These are phyloP conservation scores for Eueremaeus valkanovi DNA, from an alignment of 2,888 invertebrate genomes.

Conservation along the genomic window DNA sequence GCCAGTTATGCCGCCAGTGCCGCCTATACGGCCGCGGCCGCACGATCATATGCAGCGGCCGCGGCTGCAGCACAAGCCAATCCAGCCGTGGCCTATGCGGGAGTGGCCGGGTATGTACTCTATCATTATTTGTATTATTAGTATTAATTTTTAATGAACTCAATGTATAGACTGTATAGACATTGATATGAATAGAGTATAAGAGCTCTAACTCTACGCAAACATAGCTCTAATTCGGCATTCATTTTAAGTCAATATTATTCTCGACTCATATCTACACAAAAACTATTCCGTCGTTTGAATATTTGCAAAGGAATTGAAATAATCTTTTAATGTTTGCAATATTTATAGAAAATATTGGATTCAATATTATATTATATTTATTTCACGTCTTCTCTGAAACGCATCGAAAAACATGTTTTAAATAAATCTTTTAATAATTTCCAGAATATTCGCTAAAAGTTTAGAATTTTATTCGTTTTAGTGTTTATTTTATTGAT, in stretches of 20 bases:
- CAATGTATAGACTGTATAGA: no score
- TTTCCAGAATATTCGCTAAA: no score
- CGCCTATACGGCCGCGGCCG: slow-evolving; percentile 50
- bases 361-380: no score
- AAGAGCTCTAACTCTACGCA: no score
- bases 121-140: background rate
- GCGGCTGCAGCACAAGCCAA: slow-evolving; percentile 51
- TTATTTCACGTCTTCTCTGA: no score
- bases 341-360: no score
- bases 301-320: no score
- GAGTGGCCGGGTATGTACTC: slow-evolving; percentile 46
- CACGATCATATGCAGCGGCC: slow-evolving; percentile 50
- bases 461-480: background rate
- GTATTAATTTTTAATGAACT: background rate
- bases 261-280: background rate
- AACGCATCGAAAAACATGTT: no score
- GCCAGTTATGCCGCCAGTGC: slow-evolving; percentile 48
- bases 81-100: slow-evolving; percentile 49
- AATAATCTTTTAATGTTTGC: no score
- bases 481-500: slow-evolving; percentile 19
- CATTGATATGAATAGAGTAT: no score
- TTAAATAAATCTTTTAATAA: no score
- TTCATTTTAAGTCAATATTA: slow-evolving; percentile 7
- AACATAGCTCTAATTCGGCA: background rate
- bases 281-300: no score